These are phyloP conservation scores for Perizoma affinitatum DNA, from an alignment of 2,888 invertebrate species.

Conservation along the genomic window DNA sequence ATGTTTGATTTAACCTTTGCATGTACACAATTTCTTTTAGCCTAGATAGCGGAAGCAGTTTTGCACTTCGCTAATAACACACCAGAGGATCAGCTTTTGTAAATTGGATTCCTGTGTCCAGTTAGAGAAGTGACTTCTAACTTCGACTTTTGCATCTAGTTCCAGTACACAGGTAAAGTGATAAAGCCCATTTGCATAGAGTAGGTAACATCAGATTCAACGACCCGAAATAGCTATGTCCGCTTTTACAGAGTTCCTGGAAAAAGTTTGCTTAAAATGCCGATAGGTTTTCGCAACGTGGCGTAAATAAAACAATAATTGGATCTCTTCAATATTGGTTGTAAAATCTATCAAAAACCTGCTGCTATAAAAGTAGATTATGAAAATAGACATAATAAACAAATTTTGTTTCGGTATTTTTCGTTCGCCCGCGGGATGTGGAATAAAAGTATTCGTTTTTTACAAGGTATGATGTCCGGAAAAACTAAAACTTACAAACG, in stretches of 20 bases:
- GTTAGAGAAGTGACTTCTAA: slow-evolving; percentile 30
- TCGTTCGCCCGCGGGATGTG: neutral
- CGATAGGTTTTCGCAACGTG: too few species aligned
- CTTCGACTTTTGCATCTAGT: slow-evolving; percentile 35
- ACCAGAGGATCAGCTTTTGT: slow-evolving; percentile 25
- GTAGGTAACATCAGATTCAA: slow-evolving; percentile 1
- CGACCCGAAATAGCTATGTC: too few species aligned
- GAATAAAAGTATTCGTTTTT: slow-evolving; percentile 13
- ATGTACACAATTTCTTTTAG: neutral
- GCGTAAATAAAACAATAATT: too few species aligned
- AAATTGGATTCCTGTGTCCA: slow-evolving; percentile 40
- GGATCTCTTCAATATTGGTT: too few species aligned
- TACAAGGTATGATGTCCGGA: slow-evolving; percentile 18
- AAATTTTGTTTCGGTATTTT: too few species aligned
- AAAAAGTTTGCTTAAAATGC: too few species aligned
- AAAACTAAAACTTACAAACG: slow-evolving; percentile 11
- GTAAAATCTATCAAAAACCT: too few species aligned
- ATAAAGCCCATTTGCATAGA: slow-evolving; percentile 35
- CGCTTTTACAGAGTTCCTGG: too few species aligned
- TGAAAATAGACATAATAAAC: too few species aligned
- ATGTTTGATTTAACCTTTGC: too few species aligned
- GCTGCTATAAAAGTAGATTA: too few species aligned
- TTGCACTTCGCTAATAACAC: slow-evolving; percentile 1
- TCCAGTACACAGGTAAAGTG: slow-evolving; percentile 31
- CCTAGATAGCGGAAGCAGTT: slow-evolving; percentile 11